Conservation (phyloP, 2,888 invertebrate genomes). For the Dasysyrphus tricinctus region DNA sequence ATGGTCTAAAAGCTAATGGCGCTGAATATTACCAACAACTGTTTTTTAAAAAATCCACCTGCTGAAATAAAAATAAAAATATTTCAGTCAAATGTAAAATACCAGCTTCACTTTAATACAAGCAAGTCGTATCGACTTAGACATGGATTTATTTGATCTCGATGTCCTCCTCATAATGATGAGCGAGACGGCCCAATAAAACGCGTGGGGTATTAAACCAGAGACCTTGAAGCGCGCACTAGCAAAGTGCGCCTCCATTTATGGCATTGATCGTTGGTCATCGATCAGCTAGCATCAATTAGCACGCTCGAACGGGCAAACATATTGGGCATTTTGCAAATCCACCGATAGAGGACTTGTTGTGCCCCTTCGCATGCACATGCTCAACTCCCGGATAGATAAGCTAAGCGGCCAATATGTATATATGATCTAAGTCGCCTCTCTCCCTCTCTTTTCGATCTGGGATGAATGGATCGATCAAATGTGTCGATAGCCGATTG, state of each 20-base stretch:
- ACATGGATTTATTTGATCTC: neutral
- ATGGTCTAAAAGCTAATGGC: no score
- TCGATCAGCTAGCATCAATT: slow-evolving; percentile 74
- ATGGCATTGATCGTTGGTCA: slow-evolving; percentile 54
- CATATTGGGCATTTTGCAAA: slow-evolving; percentile 72
- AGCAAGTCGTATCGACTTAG: neutral
- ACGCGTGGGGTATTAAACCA: slow-evolving; percentile 38
- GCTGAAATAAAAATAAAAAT: no score
- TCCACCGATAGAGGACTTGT: slow-evolving; percentile 64
- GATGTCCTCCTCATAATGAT: neutral
- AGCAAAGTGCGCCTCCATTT: slow-evolving; percentile 37
- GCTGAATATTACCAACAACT: no score
- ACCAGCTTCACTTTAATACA: no score
- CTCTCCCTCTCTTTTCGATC: neutral
- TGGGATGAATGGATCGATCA: slow-evolving; percentile 61
- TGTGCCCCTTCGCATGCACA: slow-evolving; percentile 9
- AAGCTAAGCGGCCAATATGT: slow-evolving; percentile 29
- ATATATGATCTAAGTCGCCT: slow-evolving; percentile 28
- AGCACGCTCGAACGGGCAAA: slow-evolving; percentile 65
- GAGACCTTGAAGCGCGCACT: slow-evolving; percentile 48
- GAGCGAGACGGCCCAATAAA: neutral
- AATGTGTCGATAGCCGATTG: slow-evolving; percentile 31
- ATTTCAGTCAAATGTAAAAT: no score
- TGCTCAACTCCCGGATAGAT: slow-evolving; percentile 55
- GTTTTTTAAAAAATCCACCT: no score